Evolutionary conservation across 2,888 invertebrate species (phyloP).

Genomic region (Noctua comes): DNA sequence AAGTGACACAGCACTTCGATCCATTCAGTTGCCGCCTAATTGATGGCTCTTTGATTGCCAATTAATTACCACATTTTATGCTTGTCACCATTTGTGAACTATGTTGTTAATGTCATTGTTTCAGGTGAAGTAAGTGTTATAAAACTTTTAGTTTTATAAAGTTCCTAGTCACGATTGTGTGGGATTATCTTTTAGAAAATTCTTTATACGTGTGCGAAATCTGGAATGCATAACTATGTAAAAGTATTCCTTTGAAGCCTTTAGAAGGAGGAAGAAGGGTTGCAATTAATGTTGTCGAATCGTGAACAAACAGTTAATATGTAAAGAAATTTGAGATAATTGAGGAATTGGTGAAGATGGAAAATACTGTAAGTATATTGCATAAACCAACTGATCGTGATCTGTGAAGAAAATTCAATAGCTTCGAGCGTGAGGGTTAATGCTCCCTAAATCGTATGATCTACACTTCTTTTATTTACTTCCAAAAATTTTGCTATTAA

Average conservation of each 20-base stretch:
- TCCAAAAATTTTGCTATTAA: conserved; percentile 39
- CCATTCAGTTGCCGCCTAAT: conserved; percentile 57
- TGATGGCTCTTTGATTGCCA: conserved; percentile 61
- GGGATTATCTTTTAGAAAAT: neutral
- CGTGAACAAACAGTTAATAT: neutral
- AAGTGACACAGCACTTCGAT: conserved; percentile 56
- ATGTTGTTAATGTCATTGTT: conserved; percentile 39
- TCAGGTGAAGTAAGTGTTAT: conserved; percentile 17
- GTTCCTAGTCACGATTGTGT: neutral
- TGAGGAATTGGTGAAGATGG: neutral
- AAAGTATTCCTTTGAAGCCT: neutral
- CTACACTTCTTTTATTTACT: conserved; percentile 27
- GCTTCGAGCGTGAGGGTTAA: conserved; percentile 5
- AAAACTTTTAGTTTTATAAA: neutral
- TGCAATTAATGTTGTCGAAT: neutral
- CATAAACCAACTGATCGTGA: neutral
- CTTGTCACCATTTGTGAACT: conserved; percentile 23
- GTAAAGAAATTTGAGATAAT: neutral
- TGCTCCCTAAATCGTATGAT: conserved; percentile 24
- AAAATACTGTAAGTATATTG: neutral
- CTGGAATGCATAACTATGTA: neutral
- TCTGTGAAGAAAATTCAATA: neutral
- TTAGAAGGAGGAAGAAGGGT: neutral
- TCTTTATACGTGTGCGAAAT: neutral
- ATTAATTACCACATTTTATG: conserved; percentile 53